Base-by-base conservation (phyloP, 2,888 invertebrate species). In the Nomada flava region DNA sequence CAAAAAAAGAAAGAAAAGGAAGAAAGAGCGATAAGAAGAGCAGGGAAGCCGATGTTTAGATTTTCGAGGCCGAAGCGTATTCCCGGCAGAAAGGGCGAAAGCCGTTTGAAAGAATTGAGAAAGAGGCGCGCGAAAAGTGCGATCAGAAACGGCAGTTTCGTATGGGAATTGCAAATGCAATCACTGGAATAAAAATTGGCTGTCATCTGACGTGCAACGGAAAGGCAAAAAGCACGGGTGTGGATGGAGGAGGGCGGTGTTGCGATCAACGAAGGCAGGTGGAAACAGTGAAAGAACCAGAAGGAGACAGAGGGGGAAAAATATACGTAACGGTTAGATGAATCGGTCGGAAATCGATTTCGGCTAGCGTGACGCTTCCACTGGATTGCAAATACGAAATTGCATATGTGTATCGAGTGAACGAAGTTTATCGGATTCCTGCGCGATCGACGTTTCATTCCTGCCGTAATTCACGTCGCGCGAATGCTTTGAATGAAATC, bases 161-260 rank as follows among this genome's bases (percentile, higher is more conserved):
- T 90, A 92, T 93, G 89, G 89, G 92, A 93, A 93, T 93, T 93
- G 92, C 92, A 92, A 93, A 93, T 92, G 92, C 91, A 93, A 92
- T 92, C 92, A 91, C 91, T 88, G 89, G 88, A 87, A 92, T 92
- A 93, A 93, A 93, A 93, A 93, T 93, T 93, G 93, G 91, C 91
- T 93, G 93, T 93, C 93, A 92, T 92, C 92, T 91, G 91, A 91
- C 90, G 90, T 89, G 88, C 86, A 89, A 84, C 86, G 88, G 84
- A 86, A 86, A 82, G 76, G 84, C 80, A 77, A 84, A 78, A 79
- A 71, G 83, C 68, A 81, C 71, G 57, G 64, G n/a, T 44, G 26
- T 2, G 20, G 78, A 15, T 57, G 13, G 15, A 26, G 44, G 74
- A 50, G 55, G 65, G 20, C 7, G 53, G n/a, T 7, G 36, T 36